phyloP scores from a whole-genome alignment of 2,888 invertebrate species.

The Orthosia incerta region DNA sequence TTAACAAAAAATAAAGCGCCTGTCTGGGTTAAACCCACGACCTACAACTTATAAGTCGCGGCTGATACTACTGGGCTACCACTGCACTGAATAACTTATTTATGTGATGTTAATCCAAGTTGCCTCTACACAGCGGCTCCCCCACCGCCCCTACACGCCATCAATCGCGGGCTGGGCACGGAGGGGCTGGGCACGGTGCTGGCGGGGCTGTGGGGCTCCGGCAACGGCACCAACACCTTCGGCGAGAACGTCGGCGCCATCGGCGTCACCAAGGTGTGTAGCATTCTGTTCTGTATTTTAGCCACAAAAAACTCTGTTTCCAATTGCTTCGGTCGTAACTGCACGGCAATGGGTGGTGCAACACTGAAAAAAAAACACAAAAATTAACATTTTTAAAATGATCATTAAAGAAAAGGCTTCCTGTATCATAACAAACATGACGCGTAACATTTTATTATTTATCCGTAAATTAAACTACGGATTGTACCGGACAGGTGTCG shows the following conservation, averaged over 20 bases:
- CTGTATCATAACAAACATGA: conserved; percentile 87
- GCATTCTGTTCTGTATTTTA: neutral
- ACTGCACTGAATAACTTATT: too few relatives aligned
- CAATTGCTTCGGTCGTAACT: neutral
- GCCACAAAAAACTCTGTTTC: neutral
- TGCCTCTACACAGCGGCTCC: conserved; percentile 91
- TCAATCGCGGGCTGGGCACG: conserved; percentile 96
- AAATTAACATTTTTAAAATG: too few relatives aligned
- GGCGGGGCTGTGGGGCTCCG: conserved; percentile 96
- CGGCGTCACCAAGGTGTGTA: conserved; percentile 94
- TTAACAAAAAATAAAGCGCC: too few relatives aligned
- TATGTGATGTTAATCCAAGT: too few relatives aligned
- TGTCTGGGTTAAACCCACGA: too few relatives aligned
- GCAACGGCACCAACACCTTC: conserved; percentile 97
- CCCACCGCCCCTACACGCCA: conserved; percentile 96
- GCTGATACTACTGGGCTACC: too few relatives aligned
- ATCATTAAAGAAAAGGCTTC: neutral
- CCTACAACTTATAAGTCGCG: too few relatives aligned
- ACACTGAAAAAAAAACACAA: too few relatives aligned
- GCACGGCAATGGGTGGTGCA: too few relatives aligned
- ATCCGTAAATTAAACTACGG: conserved; percentile 15
- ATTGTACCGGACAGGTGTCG: conserved; percentile 24
- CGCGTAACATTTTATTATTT: conserved; percentile 69
- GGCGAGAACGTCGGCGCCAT: conserved; percentile 98
- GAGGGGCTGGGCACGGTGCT: conserved; percentile 96